Evolutionary conservation across 37 sponge, comb jelly and placozoan species (phyloP), one percentile per base, ranked within the genome.

Genomic region (Tethya wilhelma): DNA sequence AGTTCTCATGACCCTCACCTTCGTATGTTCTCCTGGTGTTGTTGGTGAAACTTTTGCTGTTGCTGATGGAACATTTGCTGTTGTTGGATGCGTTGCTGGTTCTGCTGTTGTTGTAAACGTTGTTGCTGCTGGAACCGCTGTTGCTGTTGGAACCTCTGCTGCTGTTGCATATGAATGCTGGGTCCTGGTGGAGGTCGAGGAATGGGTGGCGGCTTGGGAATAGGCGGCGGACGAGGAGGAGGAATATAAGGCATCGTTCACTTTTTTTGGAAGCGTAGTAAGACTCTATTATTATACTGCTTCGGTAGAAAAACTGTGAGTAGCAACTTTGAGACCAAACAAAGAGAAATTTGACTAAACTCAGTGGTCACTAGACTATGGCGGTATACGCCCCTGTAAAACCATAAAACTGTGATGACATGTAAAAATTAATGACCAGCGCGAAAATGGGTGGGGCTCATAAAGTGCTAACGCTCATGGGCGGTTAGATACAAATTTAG

Each of bases 201-300:
- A 5, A 30, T 20, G 37, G 59, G 59, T 11, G 74, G 55, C 2
- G 59, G 22, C 22, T 58, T 63, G 43, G 64, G 77, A 37, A n/a
- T n/a, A n/a, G n/a, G n/a, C n/a, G n/a, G n/a, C n/a, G 44, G 63
- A 22, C 22, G 64, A 19, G 68, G 66, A 19, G 68, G 79, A 43
- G 79, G 45, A 4, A 79, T 59, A 46, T 73, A 75, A 32, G 59
- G 75, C 60, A 75, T 57, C 42, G 12, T 37, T 59, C n/a, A 25
- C n/a, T n/a, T n/a, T n/a, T n/a, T n/a, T n/a, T n/a, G n/a, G n/a
- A n/a, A n/a, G n/a, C n/a, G n/a, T n/a, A n/a, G n/a, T n/a, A n/a
- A n/a, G n/a, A n/a, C n/a, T n/a, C n/a, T n/a, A n/a, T n/a, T n/a
- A n/a, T n/a, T n/a, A n/a, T n/a, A n/a, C n/a, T n/a, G n/a, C n/a